Conservation (phyloP, 2,888 invertebrate species). For the Idaea biselata region DNA sequence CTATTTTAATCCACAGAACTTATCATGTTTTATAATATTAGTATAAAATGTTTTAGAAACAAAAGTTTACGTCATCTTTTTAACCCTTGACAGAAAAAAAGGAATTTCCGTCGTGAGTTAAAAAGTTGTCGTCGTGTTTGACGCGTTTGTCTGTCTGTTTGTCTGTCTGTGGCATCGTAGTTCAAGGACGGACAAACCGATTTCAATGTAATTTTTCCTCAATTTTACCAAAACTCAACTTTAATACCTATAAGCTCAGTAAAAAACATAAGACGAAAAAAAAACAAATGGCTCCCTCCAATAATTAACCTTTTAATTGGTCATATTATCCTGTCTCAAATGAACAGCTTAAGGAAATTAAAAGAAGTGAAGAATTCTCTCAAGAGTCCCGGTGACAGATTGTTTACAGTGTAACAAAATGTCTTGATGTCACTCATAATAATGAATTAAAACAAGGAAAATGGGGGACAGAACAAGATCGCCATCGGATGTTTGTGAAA, state of each 20-base stretch:
- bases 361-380: slow-evolving; percentile 40
- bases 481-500: background rate
- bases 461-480: slow-evolving; percentile 8
- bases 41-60: too few relatives aligned
- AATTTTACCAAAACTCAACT: background rate
- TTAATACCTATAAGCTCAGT: background rate
- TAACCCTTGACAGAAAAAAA: too few relatives aligned
- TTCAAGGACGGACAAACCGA: too few relatives aligned
- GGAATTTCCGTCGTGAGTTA: too few relatives aligned
- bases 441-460: slow-evolving; percentile 40
- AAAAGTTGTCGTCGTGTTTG: too few relatives aligned
- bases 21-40: too few relatives aligned
- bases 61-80: too few relatives aligned
- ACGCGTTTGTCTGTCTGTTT: too few relatives aligned
- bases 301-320: background rate
- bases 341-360: slow-evolving; percentile 44
- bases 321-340: slow-evolving; percentile 28
- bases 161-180: too few relatives aligned
- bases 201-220: too few relatives aligned
- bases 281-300: background rate
- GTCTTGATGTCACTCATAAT: slow-evolving; percentile 53
- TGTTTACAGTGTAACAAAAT: slow-evolving; percentile 69
- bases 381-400: slow-evolving; percentile 60
- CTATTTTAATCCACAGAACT: too few relatives aligned
- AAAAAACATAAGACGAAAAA: background rate